Conservation (phyloP, 2,888 invertebrate genomes). For the Odontothrips loti region DNA sequence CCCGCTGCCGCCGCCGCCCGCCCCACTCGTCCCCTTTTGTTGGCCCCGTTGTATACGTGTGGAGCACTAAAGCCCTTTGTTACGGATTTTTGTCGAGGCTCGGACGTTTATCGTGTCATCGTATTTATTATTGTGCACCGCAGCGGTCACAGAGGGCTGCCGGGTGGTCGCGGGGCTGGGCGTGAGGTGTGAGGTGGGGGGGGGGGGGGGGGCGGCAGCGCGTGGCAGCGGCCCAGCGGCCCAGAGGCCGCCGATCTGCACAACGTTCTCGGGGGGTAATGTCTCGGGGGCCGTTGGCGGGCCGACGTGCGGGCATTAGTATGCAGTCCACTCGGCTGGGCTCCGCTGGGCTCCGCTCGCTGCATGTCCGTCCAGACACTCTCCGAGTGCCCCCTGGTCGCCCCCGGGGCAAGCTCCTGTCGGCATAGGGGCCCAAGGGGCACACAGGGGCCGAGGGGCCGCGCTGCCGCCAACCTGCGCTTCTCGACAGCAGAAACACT, state of each 20-base stretch:
- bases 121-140: background rate
- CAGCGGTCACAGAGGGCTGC: background rate
- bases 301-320: no score
- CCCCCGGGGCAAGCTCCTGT: background rate
- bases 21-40: no score
- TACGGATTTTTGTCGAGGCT: no score
- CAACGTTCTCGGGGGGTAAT: no score
- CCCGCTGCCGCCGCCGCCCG: background rate
- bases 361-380: constrained; percentile 7
- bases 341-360: background rate
- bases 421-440: background rate
- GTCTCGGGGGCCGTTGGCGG: no score
- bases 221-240: background rate
- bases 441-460: no score
- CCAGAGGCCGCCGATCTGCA: no score
- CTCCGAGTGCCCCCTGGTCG: background rate
- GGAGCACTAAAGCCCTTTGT: no score
- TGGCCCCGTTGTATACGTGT: no score
- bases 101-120: background rate
- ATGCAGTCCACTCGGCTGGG: background rate
- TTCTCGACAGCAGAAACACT: background rate
- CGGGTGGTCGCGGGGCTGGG: background rate
- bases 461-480: no score
- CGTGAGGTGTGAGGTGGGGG: background rate
- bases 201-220: background rate